Percentiles rank a stretch among this genome's conserved stretches.
Evolutionary conservation across 2,797 vertebrate genomes (phyloP).

Genomic region (Crocodylus rhombifer): DNA sequence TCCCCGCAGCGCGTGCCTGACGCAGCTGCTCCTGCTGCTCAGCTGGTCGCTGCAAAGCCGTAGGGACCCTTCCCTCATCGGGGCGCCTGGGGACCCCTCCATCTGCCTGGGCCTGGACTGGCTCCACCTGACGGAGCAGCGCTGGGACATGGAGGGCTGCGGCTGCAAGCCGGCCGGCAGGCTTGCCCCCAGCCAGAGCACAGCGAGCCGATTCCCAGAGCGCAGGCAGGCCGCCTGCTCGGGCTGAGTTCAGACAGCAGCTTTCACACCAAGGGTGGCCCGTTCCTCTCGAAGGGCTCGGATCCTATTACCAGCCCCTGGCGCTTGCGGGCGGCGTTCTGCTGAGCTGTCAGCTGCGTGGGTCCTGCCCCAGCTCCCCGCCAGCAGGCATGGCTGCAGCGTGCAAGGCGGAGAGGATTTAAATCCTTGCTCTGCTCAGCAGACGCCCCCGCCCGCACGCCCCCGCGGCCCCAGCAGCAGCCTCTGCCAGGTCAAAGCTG

Average conservation of each 20-base stretch:
- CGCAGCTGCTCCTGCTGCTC: background rate
- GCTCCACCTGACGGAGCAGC: background rate
- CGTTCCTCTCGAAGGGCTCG: background rate
- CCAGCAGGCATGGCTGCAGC: background rate
- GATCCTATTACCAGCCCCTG: background rate
- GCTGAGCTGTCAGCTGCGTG: background rate
- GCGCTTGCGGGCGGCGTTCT: background rate
- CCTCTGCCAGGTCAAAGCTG: too few species aligned
- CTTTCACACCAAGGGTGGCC: background rate
- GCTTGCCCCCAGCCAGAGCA: background rate
- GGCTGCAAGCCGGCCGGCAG: background rate
- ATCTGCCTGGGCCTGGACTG: fast-evolving
- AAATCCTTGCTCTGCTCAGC: too few species aligned
- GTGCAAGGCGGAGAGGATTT: too few species aligned
- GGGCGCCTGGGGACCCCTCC: background rate
- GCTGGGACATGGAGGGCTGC: background rate
- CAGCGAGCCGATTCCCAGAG: background rate
- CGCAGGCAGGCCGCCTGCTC: background rate
- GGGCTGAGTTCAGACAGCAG: background rate
- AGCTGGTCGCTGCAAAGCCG: background rate
- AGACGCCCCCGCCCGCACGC: too few species aligned
- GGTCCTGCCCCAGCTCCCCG: background rate
- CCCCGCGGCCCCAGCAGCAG: too few species aligned
- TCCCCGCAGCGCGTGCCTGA: background rate
- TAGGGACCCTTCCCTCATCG: background rate